phyloP scores from a whole-genome alignment of 2,888 invertebrate genomes.

The Amiota minor region DNA sequence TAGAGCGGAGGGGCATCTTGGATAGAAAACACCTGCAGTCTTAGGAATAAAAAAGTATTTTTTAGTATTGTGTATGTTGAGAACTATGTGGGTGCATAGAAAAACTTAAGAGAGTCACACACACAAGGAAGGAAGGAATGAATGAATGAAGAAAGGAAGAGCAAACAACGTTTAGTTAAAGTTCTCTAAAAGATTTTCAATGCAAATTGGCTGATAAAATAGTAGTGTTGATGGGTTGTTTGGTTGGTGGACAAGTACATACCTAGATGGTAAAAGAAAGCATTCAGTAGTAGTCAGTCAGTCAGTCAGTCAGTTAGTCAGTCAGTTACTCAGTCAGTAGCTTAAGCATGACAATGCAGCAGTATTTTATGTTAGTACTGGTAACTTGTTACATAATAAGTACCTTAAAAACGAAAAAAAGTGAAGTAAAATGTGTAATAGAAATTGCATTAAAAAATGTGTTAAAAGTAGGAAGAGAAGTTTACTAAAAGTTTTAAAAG shows the following conservation, averaged over 20 bases:
- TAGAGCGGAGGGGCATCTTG: background rate
- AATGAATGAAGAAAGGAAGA: background rate
- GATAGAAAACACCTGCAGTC: constrained; percentile 58
- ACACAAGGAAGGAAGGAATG: background rate
- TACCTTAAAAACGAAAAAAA: background rate
- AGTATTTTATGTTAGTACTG: constrained; percentile 3
- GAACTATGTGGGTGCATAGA: constrained; percentile 8
- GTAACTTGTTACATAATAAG: background rate
- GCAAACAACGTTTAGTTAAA: too few relatives aligned
- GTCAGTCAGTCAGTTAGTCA: too few relatives aligned
- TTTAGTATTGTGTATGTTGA: background rate
- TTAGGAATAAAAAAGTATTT: constrained; percentile 38
- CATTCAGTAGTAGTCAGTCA: too few relatives aligned
- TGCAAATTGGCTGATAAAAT: constrained; percentile 10
- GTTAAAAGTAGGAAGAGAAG: too few relatives aligned
- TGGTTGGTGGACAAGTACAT: background rate
- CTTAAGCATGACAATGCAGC: background rate
- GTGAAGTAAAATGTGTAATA: constrained; percentile 4
- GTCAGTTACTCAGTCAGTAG: background rate
- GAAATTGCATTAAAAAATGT: background rate
- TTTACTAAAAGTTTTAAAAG: too few relatives aligned
- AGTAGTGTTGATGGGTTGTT: background rate
- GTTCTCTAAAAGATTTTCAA: background rate
- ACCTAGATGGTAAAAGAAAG: too few relatives aligned
- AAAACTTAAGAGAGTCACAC: background rate